Percentiles rank a stretch among this genome's conserved stretches.
These are phyloP conservation scores for Chrysotoxum bicinctum DNA, from an alignment of 2,888 invertebrate species.

Conservation along the genomic window DNA sequence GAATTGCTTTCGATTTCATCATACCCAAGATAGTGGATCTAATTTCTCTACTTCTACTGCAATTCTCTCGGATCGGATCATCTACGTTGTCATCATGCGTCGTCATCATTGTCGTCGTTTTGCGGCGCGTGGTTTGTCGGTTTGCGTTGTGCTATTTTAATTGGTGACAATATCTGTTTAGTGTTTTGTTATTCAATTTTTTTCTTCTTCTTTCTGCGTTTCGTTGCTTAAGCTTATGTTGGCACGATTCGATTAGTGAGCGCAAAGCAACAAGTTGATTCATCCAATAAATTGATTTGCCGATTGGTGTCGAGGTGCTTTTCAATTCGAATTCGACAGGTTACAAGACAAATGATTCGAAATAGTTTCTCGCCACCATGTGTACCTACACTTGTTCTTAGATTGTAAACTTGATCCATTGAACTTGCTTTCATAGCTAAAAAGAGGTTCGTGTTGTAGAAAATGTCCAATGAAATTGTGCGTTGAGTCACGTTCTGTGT, in stretches of 20 bases:
- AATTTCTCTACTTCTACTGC: conserved; percentile 25
- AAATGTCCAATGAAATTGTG: conserved; percentile 17
- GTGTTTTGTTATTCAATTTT: conserved; percentile 44
- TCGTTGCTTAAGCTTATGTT: conserved; percentile 4
- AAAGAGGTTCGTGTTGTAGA: not conserved
- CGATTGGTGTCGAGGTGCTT: conserved; percentile 36
- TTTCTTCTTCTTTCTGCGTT: conserved; percentile 2
- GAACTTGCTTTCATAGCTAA: conserved; percentile 27
- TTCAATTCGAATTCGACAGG: conserved; percentile 28
- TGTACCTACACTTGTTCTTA: not conserved
- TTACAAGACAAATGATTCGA: not conserved
- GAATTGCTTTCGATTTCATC: conserved; percentile 18
- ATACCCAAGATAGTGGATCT: conserved; percentile 4
- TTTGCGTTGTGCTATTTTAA: conserved; percentile 58
- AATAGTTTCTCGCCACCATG: conserved; percentile 7
- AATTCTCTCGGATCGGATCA: conserved; percentile 18
- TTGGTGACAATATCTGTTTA: conserved; percentile 63
- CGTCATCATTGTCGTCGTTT: not conserved
- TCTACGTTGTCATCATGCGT: not conserved
- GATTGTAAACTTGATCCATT: conserved; percentile 49
- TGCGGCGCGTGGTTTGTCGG: not conserved
- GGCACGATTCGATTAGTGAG: conserved; percentile 36
- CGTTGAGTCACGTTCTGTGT: conserved; percentile 55
- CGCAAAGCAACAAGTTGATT: conserved; percentile 46
- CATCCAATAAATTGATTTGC: conserved; percentile 40